phyloP scores from a whole-genome alignment of 2,888 invertebrate genomes.

The Nemotelus nigrinus region DNA sequence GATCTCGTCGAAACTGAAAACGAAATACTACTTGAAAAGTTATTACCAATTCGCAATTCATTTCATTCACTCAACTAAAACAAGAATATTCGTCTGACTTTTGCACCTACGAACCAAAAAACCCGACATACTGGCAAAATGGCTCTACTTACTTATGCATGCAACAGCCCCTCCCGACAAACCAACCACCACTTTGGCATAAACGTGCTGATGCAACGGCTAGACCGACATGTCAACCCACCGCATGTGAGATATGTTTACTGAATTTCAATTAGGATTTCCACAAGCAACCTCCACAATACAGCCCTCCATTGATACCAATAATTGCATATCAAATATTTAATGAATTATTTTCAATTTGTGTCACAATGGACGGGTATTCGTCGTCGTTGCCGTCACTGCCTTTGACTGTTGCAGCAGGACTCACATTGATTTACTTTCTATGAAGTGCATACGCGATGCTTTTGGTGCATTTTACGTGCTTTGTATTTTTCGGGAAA shows the following conservation, averaged over 20 bases:
- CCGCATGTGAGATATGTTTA: constrained; percentile 35
- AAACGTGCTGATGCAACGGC: constrained; percentile 5
- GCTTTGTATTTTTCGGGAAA: neutral
- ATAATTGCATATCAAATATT: constrained; percentile 46
- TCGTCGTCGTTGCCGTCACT: too few relatives aligned
- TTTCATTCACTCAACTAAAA: too few relatives aligned
- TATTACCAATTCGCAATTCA: too few relatives aligned
- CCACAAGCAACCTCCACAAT: constrained; percentile 14
- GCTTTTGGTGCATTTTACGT: neutral
- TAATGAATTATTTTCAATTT: constrained; percentile 45
- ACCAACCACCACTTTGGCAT: constrained; percentile 12
- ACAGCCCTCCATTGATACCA: constrained; percentile 28
- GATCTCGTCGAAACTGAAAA: too few relatives aligned
- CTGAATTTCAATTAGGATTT: constrained; percentile 36
- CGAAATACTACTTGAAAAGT: too few relatives aligned
- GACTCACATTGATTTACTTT: constrained; percentile 32
- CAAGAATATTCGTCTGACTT: too few relatives aligned
- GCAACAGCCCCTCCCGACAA: neutral
- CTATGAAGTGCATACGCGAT: neutral
- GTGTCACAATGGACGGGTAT: constrained; percentile 25
- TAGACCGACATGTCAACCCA: constrained; percentile 26
- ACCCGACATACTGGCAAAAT: neutral
- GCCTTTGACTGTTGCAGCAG: neutral
- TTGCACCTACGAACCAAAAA: too few relatives aligned
- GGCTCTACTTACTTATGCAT: constrained; percentile 1